Evolutionary conservation across 2,888 invertebrate species (phyloP).

Genomic region (Xanthia togata): DNA sequence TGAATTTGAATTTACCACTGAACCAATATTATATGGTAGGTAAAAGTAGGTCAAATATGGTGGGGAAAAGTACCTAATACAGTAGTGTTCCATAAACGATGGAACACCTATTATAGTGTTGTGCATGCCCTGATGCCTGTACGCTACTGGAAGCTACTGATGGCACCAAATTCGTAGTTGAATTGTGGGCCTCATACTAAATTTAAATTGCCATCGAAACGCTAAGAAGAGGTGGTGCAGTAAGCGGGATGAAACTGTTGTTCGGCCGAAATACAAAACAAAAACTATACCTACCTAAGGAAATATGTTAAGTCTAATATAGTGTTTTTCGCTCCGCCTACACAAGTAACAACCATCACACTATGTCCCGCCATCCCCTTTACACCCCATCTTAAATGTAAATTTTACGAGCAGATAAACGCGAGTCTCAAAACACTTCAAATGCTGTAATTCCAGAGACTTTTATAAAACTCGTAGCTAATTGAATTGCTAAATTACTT

Average conservation of each 20-base stretch:
- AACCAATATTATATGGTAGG: too few relatives aligned
- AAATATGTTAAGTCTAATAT: background rate
- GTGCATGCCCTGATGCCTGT: background rate
- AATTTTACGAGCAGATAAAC: slow-evolving; percentile 64
- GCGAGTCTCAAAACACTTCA: slow-evolving; percentile 61
- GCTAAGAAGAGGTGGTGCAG: too few relatives aligned
- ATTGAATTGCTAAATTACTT: slow-evolving; percentile 80
- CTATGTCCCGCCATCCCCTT: background rate
- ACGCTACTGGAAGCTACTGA: background rate
- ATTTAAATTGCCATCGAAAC: too few relatives aligned
- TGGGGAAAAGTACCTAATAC: background rate
- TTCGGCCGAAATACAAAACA: too few relatives aligned
- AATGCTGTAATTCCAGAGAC: slow-evolving; percentile 63
- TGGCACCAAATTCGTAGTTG: background rate
- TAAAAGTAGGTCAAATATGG: too few relatives aligned
- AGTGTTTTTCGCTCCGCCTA: background rate
- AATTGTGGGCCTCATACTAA: background rate
- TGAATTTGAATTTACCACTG: too few relatives aligned
- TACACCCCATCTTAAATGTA: slow-evolving; percentile 46
- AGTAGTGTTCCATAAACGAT: background rate
- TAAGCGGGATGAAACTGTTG: too few relatives aligned
- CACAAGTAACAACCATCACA: slow-evolving; percentile 13
- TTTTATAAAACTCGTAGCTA: slow-evolving; percentile 71
- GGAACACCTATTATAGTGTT: background rate
- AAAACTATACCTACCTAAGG: background rate